Base-by-base conservation (phyloP, 1,140 invertebrate genomes). In the Bombus breviceps region DNA sequence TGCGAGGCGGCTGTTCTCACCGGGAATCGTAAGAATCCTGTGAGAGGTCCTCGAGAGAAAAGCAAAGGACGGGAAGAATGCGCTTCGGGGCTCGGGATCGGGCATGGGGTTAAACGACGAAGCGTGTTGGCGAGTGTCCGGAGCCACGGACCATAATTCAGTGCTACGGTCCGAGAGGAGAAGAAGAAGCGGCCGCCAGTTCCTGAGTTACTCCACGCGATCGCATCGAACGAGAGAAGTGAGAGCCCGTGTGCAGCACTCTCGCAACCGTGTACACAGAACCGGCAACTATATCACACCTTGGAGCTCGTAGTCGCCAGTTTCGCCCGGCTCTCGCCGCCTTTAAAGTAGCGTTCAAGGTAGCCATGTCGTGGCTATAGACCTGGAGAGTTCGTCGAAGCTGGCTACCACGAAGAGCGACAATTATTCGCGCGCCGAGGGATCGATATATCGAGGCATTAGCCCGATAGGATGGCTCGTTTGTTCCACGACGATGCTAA, bases 91-190 rank as follows among this genome's bases (percentile, higher is more conserved):
- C 90, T 88, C 76, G 79, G 86, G 91, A 91, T 89, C 91, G 93
- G 91, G 92, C 92, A 92, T 91, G 93, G 92, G 94, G 94, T 94
- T 95, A 95, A 95, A 95, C 94, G 94, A 95, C 94, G 93, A 94
- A 95, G 93, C 94, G 93, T 94, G 94, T 95, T 95, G 93, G 81
- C 93, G 92, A 94, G 91, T 94, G 94, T 94, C 93, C 93, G 84
- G 37, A 77, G 66, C 68, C 90, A 91, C 86, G 89, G 91, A 89
- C 92, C 90, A 94, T 94, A 94, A 94, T 91, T 94, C 93, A 94
- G 89, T 83, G 71, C 89, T 90, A 92, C 90, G 87, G 83, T 77
- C 85, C 86, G 37, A 75, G 59, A 66, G 59, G 74, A 86, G 86
- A 91, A 86, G 89, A 91, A 92, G 74, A 53, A 76, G 75, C 83